A percentile compares a stretch with the other conserved stretches of the same genome.
Evolutionary conservation across 2,888 invertebrate species (phyloP).

Genomic region (Ophion costatus): DNA sequence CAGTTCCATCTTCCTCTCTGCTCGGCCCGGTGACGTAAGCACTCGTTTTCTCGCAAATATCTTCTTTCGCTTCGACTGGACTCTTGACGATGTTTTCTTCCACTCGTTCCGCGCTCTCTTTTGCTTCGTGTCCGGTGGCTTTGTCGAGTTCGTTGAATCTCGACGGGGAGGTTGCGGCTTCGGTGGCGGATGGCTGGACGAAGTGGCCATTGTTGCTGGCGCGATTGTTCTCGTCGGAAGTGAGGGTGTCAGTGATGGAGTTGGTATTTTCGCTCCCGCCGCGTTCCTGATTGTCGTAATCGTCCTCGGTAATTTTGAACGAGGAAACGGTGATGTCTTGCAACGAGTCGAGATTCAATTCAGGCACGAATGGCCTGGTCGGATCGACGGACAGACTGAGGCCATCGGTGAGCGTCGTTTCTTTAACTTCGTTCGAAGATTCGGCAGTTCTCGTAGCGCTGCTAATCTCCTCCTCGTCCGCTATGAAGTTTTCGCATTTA

Average conservation of each 20-base stretch:
- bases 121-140: background rate
- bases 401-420: constrained; percentile 70
- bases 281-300: constrained; percentile 58
- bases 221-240: constrained; percentile 66
- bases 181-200: constrained; percentile 42
- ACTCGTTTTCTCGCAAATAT: constrained; percentile 52
- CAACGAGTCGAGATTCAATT: constrained; percentile 79
- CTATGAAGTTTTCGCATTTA: constrained; percentile 68
- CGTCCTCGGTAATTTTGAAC: constrained; percentile 74
- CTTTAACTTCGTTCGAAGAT: constrained; percentile 74
- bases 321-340: constrained; percentile 79
- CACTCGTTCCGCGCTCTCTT: constrained; percentile 2
- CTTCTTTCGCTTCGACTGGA: constrained; percentile 54
- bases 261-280: constrained; percentile 65
- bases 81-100: constrained; percentile 57
- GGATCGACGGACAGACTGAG: constrained; percentile 71
- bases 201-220: constrained; percentile 27
- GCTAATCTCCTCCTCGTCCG: constrained; percentile 68
- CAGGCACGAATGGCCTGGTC: constrained; percentile 76
- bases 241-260: constrained; percentile 67
- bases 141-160: constrained; percentile 27
- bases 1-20: background rate
- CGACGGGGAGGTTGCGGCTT: constrained; percentile 26
- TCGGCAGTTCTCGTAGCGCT: constrained; percentile 66
- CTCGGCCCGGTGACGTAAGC: constrained; percentile 54